These are phyloP conservation scores for Tapirus indicus DNA, from an alignment of 2,797 vertebrate species.

Conservation along the genomic window DNA sequence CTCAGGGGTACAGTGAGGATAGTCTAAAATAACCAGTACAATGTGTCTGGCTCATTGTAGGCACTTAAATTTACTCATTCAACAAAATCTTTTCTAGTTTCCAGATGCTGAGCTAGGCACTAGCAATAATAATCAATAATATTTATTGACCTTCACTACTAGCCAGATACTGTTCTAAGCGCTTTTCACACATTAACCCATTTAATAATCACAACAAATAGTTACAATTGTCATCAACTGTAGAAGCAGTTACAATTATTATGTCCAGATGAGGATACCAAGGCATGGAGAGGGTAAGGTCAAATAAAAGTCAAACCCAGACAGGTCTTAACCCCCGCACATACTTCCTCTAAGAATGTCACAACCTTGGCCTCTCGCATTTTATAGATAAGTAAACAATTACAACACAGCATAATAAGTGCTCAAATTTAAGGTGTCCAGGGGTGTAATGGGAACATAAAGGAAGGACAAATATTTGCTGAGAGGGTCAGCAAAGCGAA, in stretches of 20 bases:
- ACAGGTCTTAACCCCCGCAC: background rate
- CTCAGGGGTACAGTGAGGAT: background rate
- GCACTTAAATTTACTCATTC: background rate
- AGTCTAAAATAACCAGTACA: background rate
- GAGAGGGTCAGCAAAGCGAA: background rate
- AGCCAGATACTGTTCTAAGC: background rate
- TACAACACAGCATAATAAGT: background rate
- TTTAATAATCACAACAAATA: constrained; percentile 34
- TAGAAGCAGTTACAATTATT: background rate
- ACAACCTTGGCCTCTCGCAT: background rate
- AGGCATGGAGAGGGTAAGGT: background rate
- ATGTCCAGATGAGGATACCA: background rate
- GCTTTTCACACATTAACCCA: constrained; percentile 19
- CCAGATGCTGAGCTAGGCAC: background rate
- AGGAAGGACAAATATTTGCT: constrained; percentile 31
- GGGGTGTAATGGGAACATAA: background rate
- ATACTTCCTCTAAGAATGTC: background rate
- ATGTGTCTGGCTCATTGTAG: background rate
- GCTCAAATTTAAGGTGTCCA: background rate
- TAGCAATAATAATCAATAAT: constrained; percentile 26
- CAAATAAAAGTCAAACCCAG: background rate
- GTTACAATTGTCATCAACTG: background rate
- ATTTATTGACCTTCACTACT: background rate
- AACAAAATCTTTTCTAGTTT: background rate
- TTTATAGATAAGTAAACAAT: background rate